phyloP scores from a whole-genome alignment of 1,140 invertebrate genomes.

The Vollenhovia emeryi region DNA sequence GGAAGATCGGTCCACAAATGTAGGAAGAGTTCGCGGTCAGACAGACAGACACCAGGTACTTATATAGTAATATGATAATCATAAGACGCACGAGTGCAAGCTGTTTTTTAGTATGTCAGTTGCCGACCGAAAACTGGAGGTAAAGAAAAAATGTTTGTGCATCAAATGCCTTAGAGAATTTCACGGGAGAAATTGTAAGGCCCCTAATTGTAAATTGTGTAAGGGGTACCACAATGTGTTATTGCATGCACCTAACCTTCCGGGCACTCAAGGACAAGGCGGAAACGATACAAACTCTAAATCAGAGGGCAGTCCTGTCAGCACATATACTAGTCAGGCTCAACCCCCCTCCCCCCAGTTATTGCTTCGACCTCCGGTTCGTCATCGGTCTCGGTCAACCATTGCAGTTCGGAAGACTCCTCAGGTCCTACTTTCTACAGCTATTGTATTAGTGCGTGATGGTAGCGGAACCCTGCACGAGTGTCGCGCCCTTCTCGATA shows the following conservation, averaged over 20 bases:
- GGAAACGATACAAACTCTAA: neutral
- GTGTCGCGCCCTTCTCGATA: neutral
- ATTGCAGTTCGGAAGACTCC: neutral
- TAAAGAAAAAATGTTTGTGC: neutral
- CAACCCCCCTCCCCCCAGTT: no score
- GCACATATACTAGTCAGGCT: no score
- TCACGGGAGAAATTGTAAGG: neutral
- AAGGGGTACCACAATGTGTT: neutral
- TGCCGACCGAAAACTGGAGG: neutral
- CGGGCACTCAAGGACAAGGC: neutral
- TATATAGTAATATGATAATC: no score
- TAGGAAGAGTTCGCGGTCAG: no score
- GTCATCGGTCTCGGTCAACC: no score
- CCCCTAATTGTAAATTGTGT: neutral
- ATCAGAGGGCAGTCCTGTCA: no score
- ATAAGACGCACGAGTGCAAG: neutral
- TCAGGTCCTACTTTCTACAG: neutral
- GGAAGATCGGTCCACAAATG: no score
- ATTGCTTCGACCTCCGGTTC: no score
- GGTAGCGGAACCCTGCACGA: accelerated
- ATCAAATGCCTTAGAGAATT: neutral
- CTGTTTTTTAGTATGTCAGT: neutral
- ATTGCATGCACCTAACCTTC: neutral
- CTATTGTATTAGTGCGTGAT: neutral
- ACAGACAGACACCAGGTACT: no score